These are phyloP conservation scores for Ptychoptera contaminata DNA, from an alignment of 2,888 invertebrate species.

Conservation along the genomic window DNA sequence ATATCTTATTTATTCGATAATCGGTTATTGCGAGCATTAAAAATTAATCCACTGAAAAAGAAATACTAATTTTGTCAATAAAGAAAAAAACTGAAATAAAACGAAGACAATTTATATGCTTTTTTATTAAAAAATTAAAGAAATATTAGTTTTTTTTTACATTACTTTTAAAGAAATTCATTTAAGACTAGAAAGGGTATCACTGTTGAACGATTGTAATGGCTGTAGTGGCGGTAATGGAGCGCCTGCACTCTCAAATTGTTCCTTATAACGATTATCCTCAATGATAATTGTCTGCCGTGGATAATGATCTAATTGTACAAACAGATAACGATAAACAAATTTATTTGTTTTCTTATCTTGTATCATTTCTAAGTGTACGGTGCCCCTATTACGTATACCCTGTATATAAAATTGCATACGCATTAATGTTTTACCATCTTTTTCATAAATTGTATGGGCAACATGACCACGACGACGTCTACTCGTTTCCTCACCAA, in stretches of 20 bases:
- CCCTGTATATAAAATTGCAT: constrained; percentile 89
- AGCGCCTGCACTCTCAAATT: not conserved
- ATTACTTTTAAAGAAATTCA: not conserved
- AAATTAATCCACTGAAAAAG: too few species aligned
- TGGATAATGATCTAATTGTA: constrained; percentile 65
- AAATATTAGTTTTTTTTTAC: too few species aligned
- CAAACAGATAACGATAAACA: constrained; percentile 67
- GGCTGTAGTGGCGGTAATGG: not conserved
- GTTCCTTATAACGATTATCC: constrained; percentile 46
- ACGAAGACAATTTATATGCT: too few species aligned
- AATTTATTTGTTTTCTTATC: constrained; percentile 52
- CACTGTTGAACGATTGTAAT: not conserved
- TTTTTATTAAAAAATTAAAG: too few species aligned
- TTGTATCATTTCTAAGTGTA: constrained; percentile 71
- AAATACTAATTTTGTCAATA: too few species aligned
- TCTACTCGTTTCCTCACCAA: constrained; percentile 71
- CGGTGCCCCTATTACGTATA: constrained; percentile 61
- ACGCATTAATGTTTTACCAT: constrained; percentile 63
- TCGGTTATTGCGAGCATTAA: too few species aligned
- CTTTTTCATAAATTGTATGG: constrained; percentile 55
- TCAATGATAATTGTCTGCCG: constrained; percentile 60
- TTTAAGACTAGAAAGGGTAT: not conserved
- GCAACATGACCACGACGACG: constrained; percentile 73
- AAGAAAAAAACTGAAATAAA: too few species aligned
- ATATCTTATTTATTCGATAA: too few species aligned